Conservation (phyloP, 2,797 vertebrate species). For the Dryobates pubescens region DNA sequence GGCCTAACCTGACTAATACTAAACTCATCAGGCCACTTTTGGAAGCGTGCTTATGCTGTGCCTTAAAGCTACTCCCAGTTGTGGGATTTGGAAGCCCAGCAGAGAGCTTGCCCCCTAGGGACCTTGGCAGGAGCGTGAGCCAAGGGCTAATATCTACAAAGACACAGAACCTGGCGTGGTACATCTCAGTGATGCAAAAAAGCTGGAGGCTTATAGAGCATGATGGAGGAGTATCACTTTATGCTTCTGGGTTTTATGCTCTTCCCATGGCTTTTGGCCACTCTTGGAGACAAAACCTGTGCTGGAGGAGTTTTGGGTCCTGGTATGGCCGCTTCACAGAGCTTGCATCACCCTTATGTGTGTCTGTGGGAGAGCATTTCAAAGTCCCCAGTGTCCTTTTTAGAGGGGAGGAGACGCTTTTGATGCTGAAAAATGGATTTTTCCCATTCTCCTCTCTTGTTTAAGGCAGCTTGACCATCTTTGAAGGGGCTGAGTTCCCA, state of each 20-base stretch:
- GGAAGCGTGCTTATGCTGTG: neutral
- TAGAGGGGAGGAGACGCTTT: neutral
- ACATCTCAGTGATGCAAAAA: neutral
- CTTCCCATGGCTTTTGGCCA: constrained; percentile 12
- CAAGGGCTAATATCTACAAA: constrained; percentile 4
- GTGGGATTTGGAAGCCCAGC: constrained; percentile 10
- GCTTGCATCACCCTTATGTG: neutral
- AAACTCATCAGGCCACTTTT: neutral
- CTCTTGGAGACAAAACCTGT: neutral
- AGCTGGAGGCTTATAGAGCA: neutral
- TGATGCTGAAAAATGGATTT: neutral
- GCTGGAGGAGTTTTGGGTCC: neutral
- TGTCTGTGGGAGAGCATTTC: neutral
- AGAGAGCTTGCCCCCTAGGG: neutral
- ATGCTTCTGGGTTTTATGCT: constrained; percentile 1
- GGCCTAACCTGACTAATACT: constrained; percentile 18
- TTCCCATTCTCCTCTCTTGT: neutral
- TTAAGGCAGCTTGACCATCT: neutral
- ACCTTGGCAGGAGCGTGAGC: constrained; percentile 5
- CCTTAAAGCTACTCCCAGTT: neutral
- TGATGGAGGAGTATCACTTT: neutral
- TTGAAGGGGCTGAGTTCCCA: neutral
- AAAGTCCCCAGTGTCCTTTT: neutral
- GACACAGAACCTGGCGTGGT: constrained; percentile 30
- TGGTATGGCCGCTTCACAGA: neutral